These are phyloP conservation scores for Pseudachorutes palmiensis DNA, from an alignment of 1,140 invertebrate genomes.

Conservation along the genomic window DNA sequence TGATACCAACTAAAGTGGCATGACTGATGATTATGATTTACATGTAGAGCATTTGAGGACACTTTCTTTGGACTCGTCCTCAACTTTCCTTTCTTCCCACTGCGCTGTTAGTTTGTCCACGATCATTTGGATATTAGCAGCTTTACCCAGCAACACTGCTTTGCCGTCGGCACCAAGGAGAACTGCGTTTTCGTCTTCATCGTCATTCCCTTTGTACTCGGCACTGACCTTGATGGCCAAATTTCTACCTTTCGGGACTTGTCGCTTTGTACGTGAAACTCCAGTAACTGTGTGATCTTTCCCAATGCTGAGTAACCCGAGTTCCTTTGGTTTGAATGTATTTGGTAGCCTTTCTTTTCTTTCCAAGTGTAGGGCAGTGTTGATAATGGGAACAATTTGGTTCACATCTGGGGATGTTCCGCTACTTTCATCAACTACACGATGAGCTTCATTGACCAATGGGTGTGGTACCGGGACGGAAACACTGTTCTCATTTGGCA, in stretches of 20 bases:
- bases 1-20: neutral
- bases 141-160: neutral
- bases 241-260: neutral
- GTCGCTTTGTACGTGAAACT: neutral
- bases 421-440: too few species aligned
- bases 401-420: too few species aligned
- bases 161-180: neutral
- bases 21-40: neutral
- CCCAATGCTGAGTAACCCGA: neutral
- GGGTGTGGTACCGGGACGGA: too few species aligned
- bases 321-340: neutral
- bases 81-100: neutral
- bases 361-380: too few species aligned
- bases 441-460: too few species aligned
- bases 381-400: too few species aligned
- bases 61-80: neutral
- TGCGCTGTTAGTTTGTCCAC: neutral
- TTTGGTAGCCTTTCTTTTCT: too few species aligned
- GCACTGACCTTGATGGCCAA: neutral
- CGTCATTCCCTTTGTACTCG: neutral
- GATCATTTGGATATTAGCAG: neutral
- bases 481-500: neutral
- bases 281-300: neutral
- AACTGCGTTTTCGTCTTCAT: neutral
- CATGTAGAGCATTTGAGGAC: neutral